Percentiles rank a stretch among this genome's conserved stretches.
Evolutionary conservation across 1,140 invertebrate genomes (phyloP).

Genomic region (Dolichoris vasculosae): DNA sequence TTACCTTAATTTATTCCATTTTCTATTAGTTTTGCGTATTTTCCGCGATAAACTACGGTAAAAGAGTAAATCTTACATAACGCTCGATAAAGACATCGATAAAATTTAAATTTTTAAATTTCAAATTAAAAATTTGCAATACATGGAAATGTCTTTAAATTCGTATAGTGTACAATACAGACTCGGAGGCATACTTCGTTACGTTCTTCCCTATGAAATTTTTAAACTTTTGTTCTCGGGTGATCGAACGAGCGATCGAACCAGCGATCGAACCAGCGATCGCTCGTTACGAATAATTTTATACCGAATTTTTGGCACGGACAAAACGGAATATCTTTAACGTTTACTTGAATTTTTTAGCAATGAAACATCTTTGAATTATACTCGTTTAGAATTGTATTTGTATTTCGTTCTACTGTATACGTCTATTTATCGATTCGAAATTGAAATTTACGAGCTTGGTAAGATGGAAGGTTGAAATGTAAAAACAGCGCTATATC

Average conservation of each 20-base stretch:
- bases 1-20: not conserved
- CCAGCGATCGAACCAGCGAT: too few species aligned
- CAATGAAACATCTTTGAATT: too few species aligned
- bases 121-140: not conserved
- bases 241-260: too few species aligned
- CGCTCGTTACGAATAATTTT: too few species aligned
- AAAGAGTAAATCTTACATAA: not conserved
- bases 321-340: too few species aligned
- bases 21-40: not conserved
- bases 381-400: too few species aligned
- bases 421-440: not conserved
- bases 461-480: not conserved
- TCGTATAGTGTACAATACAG: too few species aligned
- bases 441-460: constrained; percentile 32
- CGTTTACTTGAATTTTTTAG: too few species aligned
- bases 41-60: not conserved
- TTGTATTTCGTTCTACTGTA: too few species aligned
- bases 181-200: too few species aligned
- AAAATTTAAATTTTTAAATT: not conserved
- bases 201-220: not conserved
- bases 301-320: too few species aligned
- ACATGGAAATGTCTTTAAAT: too few species aligned
- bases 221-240: not conserved
- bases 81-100: not conserved
- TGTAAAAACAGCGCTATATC: not conserved